These are phyloP conservation scores for Pediacus dermestoides DNA, from an alignment of 2,888 invertebrate species.

Conservation along the genomic window DNA sequence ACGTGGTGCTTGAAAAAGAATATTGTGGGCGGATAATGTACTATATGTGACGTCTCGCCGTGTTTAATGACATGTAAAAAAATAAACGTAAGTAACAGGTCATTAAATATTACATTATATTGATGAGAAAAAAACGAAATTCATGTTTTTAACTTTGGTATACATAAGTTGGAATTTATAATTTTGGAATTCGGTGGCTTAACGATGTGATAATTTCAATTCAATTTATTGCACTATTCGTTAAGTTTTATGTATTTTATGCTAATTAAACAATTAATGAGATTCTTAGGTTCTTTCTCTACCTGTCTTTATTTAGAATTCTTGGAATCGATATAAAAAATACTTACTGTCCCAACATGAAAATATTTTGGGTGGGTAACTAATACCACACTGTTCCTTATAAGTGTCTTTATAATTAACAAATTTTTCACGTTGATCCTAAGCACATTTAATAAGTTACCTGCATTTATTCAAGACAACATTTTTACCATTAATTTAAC, in stretches of 20 bases:
- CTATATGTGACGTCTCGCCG: slow-evolving; percentile 33
- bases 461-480: slow-evolving; percentile 1
- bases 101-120: slow-evolving; percentile 41
- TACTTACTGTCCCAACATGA: slow-evolving; percentile 21
- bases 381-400: slow-evolving; percentile 11
- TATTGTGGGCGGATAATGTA: slow-evolving; percentile 23
- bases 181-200: slow-evolving; percentile 34
- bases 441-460: not conserved
- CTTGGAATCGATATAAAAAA: slow-evolving; percentile 31
- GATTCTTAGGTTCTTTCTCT: slow-evolving; percentile 30
- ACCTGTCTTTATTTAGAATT: slow-evolving; percentile 37
- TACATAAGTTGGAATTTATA: slow-evolving; percentile 23
- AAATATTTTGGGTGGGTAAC: slow-evolving; percentile 17
- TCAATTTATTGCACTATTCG: slow-evolving; percentile 40
- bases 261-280: slow-evolving; percentile 42
- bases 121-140: slow-evolving; percentile 33
- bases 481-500: slow-evolving; percentile 15
- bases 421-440: slow-evolving; percentile 36
- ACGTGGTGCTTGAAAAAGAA: slow-evolving; percentile 12
- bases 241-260: slow-evolving; percentile 39
- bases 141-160: slow-evolving; percentile 18
- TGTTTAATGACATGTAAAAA: slow-evolving; percentile 40
- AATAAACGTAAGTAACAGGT: slow-evolving; percentile 32
- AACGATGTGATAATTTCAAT: slow-evolving; percentile 42
- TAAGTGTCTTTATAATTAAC: slow-evolving; percentile 41